phyloP scores from a whole-genome alignment of 2,888 invertebrate species.

The Rhaphigaster nebulosa region DNA sequence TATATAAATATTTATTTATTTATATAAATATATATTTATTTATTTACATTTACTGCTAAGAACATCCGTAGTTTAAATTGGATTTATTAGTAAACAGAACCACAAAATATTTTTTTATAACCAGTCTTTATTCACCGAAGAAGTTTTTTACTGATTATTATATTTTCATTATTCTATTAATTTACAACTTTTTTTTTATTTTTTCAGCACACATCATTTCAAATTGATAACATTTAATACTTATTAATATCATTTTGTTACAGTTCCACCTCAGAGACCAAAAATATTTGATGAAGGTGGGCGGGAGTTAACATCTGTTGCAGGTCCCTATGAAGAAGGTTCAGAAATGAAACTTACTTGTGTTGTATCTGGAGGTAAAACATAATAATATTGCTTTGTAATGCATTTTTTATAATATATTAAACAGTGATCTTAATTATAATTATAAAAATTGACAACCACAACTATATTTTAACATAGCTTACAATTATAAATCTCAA shows the following conservation, averaged over 20 bases:
- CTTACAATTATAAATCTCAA: neutral
- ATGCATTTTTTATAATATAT: neutral
- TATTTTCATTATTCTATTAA: neutral
- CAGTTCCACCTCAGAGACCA: slow-evolving; percentile 82
- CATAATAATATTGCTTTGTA: slow-evolving; percentile 67
- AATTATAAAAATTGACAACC: neutral
- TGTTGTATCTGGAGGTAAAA: slow-evolving; percentile 82
- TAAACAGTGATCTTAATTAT: neutral
- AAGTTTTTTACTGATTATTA: no score
- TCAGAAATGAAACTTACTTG: slow-evolving; percentile 80
- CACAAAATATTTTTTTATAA: no score
- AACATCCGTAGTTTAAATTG: no score
- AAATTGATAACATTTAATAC: neutral
- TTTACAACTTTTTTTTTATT: neutral
- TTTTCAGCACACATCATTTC: neutral
- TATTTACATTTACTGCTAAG: no score
- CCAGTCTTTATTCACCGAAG: no score
- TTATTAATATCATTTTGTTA: slow-evolving; percentile 54
- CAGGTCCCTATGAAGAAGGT: slow-evolving; percentile 83
- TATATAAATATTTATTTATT: no score
- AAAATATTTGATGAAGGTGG: slow-evolving; percentile 80
- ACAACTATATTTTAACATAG: neutral
- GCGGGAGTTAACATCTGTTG: slow-evolving; percentile 74
- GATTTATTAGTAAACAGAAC: no score
- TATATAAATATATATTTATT: no score